Conservation (phyloP, 2,888 invertebrate genomes). For the Limulus polyphemus region DNA sequence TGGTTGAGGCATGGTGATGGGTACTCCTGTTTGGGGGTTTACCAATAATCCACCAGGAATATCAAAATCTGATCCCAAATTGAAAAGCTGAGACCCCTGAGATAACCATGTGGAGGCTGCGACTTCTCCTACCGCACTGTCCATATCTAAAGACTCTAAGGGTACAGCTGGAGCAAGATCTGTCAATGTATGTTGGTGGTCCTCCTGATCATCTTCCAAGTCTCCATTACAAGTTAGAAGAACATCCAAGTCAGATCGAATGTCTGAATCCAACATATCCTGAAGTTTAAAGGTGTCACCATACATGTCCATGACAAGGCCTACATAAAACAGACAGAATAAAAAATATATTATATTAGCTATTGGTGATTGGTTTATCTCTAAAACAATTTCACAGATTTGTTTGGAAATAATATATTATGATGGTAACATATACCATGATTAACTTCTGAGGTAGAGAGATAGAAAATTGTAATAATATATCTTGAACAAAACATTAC, state of each 20-base stretch:
- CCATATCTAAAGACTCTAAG: slow-evolving; percentile 47
- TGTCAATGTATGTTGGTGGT: slow-evolving; percentile 35
- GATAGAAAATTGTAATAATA: too few species aligned
- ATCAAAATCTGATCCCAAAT: slow-evolving; percentile 14
- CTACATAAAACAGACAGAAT: too few species aligned
- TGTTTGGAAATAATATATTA: too few species aligned
- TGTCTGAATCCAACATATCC: slow-evolving; percentile 81
- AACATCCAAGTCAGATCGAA: slow-evolving; percentile 70
- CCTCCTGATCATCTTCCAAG: slow-evolving; percentile 30
- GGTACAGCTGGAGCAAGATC: background rate
- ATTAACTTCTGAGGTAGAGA: too few species aligned
- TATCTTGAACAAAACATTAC: too few species aligned
- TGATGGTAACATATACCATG: too few species aligned
- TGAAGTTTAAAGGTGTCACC: slow-evolving; percentile 44
- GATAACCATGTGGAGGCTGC: slow-evolving; percentile 2
- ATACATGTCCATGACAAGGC: slow-evolving; percentile 16
- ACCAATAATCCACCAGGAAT: slow-evolving; percentile 15
- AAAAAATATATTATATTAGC: too few species aligned
- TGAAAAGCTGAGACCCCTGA: slow-evolving; percentile 10
- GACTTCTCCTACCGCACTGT: slow-evolving; percentile 41
- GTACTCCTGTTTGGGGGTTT: slow-evolving; percentile 24
- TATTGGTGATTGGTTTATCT: too few species aligned
- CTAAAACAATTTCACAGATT: too few species aligned
- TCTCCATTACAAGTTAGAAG: slow-evolving; percentile 48
- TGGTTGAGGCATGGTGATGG: slow-evolving; percentile 10